A percentile compares a stretch with the other conserved stretches of the same genome.
These are phyloP conservation scores for Phocoena sinus DNA, from an alignment of 2,113 vertebrate genomes.

Conservation along the genomic window DNA sequence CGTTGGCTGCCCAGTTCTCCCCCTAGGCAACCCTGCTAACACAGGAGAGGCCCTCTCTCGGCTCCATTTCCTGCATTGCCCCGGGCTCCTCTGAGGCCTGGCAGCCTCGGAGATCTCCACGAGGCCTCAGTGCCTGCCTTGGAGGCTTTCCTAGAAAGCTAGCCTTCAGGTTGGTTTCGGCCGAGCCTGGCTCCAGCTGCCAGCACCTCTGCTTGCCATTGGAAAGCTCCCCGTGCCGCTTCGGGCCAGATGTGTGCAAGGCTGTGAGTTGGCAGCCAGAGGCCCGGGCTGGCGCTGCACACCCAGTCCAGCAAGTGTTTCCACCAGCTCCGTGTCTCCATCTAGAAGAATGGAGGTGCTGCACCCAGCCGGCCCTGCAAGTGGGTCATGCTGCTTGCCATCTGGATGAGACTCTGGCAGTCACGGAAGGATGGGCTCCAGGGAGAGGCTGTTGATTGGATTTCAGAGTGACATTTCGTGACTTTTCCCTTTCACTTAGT, in stretches of 20 bases:
- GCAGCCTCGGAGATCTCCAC: neutral
- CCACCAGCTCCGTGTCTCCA: neutral
- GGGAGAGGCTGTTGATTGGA: neutral
- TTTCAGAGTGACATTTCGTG: neutral
- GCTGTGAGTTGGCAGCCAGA: conserved; percentile 43
- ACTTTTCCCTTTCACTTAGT: neutral
- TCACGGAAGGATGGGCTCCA: neutral
- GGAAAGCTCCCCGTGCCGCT: conserved; percentile 44
- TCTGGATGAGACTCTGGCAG: neutral
- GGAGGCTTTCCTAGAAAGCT: conserved; percentile 74
- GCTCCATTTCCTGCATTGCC: neutral
- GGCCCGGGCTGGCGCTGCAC: neutral
- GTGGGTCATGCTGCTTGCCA: neutral
- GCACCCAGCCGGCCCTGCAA: neutral
- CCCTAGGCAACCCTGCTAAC: neutral
- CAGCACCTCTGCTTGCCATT: conserved; percentile 65
- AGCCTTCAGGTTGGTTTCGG: conserved; percentile 59
- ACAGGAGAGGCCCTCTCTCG: neutral
- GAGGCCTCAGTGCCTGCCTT: conserved; percentile 10
- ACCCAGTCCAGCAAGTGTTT: neutral
- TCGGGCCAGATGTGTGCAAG: conserved; percentile 65
- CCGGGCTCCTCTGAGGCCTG: neutral
- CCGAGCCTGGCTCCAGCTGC: conserved; percentile 32
- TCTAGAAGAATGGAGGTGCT: neutral
- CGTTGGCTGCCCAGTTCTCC: neutral